A percentile compares a stretch with the other conserved stretches of the same genome.
phyloP scores from a whole-genome alignment of 2,888 invertebrate species.

The Eulithis prunata region DNA sequence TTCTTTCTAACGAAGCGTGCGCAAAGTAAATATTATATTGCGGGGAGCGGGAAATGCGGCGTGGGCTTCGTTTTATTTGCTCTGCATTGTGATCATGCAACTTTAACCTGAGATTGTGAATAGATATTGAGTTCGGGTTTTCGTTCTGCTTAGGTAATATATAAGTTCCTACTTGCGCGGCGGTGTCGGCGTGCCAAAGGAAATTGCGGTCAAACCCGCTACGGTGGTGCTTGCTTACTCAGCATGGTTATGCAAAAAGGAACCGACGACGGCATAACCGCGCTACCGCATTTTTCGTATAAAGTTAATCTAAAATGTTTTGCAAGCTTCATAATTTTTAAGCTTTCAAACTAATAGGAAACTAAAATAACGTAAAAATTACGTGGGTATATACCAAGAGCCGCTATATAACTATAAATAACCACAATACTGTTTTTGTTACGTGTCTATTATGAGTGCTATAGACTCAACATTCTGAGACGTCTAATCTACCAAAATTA shows the following conservation, averaged over 20 bases:
- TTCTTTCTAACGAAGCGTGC: constrained; percentile 53
- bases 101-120: constrained; percentile 73
- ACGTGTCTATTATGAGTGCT: constrained; percentile 9
- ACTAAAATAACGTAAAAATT: background rate
- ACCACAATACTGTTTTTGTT: constrained; percentile 32
- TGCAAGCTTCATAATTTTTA: background rate
- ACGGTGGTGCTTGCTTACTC: constrained; percentile 64
- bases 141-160: constrained; percentile 52
- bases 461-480: constrained; percentile 38
- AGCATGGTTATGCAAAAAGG: constrained; percentile 63
- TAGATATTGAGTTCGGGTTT: constrained; percentile 65
- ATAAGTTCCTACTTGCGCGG: constrained; percentile 41
- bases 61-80: constrained; percentile 64
- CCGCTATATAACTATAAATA: constrained; percentile 32
- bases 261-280: constrained; percentile 34
- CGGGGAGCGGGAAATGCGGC: constrained; percentile 58
- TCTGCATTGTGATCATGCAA: constrained; percentile 76
- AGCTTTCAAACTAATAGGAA: background rate
- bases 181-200: constrained; percentile 51
- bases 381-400: constrained; percentile 1
- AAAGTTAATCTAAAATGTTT: constrained; percentile 2
- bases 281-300: constrained; percentile 22
- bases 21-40: constrained; percentile 62
- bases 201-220: constrained; percentile 70
- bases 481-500: constrained; percentile 40